Percentiles rank a stretch among this genome's conserved stretches.
Evolutionary conservation across 2,113 vertebrate species (phyloP).

Genomic region (Orthochromis indermauri): DNA sequence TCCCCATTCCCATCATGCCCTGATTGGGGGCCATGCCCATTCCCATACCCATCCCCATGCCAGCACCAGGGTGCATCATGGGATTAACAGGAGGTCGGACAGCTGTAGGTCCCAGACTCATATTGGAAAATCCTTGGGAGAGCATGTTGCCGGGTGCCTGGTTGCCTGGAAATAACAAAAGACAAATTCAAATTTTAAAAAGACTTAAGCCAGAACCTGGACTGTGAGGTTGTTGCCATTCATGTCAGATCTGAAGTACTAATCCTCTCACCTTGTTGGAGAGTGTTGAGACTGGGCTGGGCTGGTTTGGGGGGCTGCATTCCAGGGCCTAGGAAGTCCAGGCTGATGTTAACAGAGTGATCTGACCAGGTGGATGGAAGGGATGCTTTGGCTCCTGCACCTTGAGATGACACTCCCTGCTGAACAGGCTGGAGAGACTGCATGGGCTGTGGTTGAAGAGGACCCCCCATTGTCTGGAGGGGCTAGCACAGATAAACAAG

Average conservation of each 20-base stretch:
- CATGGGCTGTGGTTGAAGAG: slow-evolving; percentile 79
- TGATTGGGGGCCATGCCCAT: slow-evolving; percentile 73
- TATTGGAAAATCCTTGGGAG: slow-evolving; percentile 82
- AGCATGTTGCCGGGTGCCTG: slow-evolving; percentile 80
- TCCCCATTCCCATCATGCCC: slow-evolving; percentile 82
- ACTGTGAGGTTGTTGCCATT: background rate
- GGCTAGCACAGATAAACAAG: slow-evolving; percentile 68
- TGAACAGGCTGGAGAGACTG: slow-evolving; percentile 65
- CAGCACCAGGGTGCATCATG: slow-evolving; percentile 73
- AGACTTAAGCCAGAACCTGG: background rate
- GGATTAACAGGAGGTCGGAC: slow-evolving; percentile 70
- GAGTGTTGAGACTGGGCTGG: slow-evolving; percentile 92
- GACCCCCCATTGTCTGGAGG: slow-evolving; percentile 74
- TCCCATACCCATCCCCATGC: slow-evolving; percentile 51
- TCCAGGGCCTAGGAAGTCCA: slow-evolving; percentile 92
- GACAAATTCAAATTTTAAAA: background rate
- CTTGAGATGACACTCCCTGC: slow-evolving; percentile 77
- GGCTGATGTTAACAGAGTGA: slow-evolving; percentile 91
- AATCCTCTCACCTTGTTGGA: slow-evolving; percentile 83
- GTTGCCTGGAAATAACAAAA: slow-evolving; percentile 68
- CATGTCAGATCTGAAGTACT: background rate
- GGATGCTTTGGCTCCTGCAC: slow-evolving; percentile 75
- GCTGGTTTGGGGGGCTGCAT: slow-evolving; percentile 85
- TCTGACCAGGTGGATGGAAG: slow-evolving; percentile 96
- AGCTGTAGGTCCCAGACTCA: slow-evolving; percentile 80